Evolutionary conservation across 2,113 vertebrate genomes (phyloP).

Genomic region (Nothobranchius kuhntae): DNA sequence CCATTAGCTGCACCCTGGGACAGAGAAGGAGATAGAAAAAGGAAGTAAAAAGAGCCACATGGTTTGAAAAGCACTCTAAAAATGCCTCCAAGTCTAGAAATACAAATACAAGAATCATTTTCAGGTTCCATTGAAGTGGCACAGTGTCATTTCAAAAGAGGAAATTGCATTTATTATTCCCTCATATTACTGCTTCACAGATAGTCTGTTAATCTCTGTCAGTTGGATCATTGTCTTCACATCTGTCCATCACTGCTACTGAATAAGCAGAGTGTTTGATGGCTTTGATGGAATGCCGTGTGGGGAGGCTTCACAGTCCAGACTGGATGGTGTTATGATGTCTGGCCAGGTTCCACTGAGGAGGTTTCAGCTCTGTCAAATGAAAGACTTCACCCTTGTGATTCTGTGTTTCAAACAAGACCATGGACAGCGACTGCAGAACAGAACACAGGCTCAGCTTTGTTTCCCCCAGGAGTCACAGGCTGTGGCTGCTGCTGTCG

Average conservation of each 20-base stretch:
- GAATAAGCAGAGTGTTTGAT: slow-evolving; percentile 48
- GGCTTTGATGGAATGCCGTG: slow-evolving; percentile 40
- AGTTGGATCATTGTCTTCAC: slow-evolving; percentile 61
- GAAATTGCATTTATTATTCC: slow-evolving; percentile 56
- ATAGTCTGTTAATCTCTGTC: slow-evolving; percentile 68
- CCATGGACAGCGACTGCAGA: slow-evolving; percentile 27
- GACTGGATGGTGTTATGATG: slow-evolving; percentile 42
- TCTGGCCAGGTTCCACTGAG: slow-evolving; percentile 44
- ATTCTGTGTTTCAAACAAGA: slow-evolving; percentile 49
- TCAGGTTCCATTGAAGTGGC: slow-evolving; percentile 46
- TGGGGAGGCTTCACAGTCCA: slow-evolving; percentile 43
- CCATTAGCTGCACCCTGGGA: slow-evolving; percentile 72
- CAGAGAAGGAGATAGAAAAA: slow-evolving; percentile 42
- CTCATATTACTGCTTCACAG: slow-evolving; percentile 48
- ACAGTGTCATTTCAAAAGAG: slow-evolving; percentile 45
- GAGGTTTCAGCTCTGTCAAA: slow-evolving; percentile 41
- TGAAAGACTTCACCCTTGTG: slow-evolving; percentile 54
- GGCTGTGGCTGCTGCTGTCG: slow-evolving; percentile 24
- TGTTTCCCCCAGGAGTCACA: slow-evolving; percentile 32
- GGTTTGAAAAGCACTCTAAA: slow-evolving; percentile 17
- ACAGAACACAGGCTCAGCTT: slow-evolving; percentile 38
- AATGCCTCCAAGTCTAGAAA: slow-evolving; percentile 20
- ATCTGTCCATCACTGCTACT: slow-evolving; percentile 58
- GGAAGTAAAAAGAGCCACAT: slow-evolving; percentile 1
- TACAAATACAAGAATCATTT: slow-evolving; percentile 36